Evolutionary conservation across 2,113 vertebrate genomes (phyloP).

Genomic region (Apodemus sylvaticus): DNA sequence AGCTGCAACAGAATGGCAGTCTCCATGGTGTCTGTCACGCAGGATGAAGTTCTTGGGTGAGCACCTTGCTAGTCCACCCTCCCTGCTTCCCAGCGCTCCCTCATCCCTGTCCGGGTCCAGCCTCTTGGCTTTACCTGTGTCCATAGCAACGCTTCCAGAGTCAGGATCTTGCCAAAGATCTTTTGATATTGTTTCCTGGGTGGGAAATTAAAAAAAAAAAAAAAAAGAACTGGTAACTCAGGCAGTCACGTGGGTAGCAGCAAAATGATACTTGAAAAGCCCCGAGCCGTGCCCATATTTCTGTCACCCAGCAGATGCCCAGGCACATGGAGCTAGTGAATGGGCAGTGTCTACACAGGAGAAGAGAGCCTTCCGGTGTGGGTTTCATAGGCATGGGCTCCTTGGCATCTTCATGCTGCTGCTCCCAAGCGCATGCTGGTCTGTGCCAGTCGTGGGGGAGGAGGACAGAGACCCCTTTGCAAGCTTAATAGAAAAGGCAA

Average conservation of each 20-base stretch:
- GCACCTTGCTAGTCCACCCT: not conserved
- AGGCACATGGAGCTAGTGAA: not conserved
- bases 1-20: not conserved
- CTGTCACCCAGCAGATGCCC: not conserved
- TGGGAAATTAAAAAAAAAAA: not conserved
- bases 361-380: not conserved
- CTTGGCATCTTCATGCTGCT: conserved; percentile 18
- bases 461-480: not conserved
- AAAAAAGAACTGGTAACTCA: not conserved
- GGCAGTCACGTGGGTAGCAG: no score
- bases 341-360: not conserved
- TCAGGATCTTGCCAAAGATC: not conserved
- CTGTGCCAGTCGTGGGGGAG: not conserved
- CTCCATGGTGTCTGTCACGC: not conserved
- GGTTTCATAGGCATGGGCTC: not conserved
- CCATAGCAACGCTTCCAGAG: not conserved
- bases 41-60: not conserved
- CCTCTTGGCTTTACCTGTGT: not conserved
- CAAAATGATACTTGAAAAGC: not conserved
- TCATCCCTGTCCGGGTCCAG: no score
- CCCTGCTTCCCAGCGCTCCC: not conserved
- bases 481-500: not conserved
- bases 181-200: not conserved
- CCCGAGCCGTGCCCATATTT: not conserved
- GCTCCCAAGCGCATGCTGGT: not conserved